Evolutionary conservation across 2,888 invertebrate genomes (phyloP).

Genomic region (Cantharis lateralis): DNA sequence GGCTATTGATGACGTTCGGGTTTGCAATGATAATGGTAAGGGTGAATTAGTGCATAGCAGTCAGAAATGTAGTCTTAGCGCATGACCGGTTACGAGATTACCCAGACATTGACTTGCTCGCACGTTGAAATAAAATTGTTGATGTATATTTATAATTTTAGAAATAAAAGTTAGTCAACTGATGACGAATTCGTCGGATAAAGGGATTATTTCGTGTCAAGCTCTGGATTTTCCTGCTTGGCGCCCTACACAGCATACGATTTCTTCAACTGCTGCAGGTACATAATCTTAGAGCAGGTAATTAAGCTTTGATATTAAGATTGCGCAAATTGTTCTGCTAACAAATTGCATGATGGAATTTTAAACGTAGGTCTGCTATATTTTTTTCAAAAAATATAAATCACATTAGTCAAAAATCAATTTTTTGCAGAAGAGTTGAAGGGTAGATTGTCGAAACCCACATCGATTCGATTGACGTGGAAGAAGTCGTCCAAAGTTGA

Average conservation of each 20-base stretch:
- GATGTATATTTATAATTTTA: background rate
- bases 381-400: background rate
- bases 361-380: background rate
- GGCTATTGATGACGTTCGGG: constrained; percentile 49
- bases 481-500: background rate
- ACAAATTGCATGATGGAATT: background rate
- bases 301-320: background rate
- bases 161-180: constrained; percentile 20
- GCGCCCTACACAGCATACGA: constrained; percentile 24
- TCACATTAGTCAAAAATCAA: background rate
- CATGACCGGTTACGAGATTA: too few species aligned
- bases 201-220: constrained; percentile 29
- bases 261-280: constrained; percentile 15
- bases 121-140: too few species aligned
- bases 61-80: too few species aligned
- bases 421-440: background rate
- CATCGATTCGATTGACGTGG: constrained; percentile 11
- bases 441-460: constrained; percentile 6
- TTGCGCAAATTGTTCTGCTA: background rate
- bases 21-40: constrained; percentile 50
- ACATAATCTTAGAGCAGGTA: background rate
- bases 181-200: background rate
- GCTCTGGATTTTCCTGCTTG: constrained; percentile 27
- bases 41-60: too few species aligned
- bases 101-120: too few species aligned